Evolutionary conservation across 2,113 vertebrate species (phyloP).

Genomic region (Prunella fulvescens): DNA sequence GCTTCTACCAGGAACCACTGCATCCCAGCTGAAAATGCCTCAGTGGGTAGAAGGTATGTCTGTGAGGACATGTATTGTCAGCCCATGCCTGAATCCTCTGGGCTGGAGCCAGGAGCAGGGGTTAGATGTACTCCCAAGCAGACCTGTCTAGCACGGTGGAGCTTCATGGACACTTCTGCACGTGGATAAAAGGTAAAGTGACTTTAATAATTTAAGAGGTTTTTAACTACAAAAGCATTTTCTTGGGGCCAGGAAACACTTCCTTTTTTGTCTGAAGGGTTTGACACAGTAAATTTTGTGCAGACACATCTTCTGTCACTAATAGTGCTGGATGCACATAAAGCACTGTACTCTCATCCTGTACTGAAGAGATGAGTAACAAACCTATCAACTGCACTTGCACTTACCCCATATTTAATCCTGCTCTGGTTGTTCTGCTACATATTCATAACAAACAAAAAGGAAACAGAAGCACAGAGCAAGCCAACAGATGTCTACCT

Average conservation of each 20-base stretch:
- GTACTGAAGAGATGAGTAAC: neutral
- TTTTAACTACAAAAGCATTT: neutral
- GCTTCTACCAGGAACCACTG: neutral
- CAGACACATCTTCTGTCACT: neutral
- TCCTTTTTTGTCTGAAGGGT: neutral
- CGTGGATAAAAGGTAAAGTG: neutral
- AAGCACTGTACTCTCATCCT: neutral
- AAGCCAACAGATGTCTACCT: conserved; percentile 61
- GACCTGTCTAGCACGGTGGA: neutral
- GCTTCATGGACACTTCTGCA: neutral
- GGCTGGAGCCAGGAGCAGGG: neutral
- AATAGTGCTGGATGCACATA: neutral
- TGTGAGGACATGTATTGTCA: accelerated
- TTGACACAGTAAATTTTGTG: neutral
- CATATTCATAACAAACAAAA: conserved; percentile 1
- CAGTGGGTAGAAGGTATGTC: neutral
- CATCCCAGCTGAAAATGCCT: neutral
- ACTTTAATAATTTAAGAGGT: neutral
- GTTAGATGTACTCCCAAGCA: neutral
- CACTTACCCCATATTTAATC: neutral
- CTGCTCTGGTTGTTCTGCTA: conserved; percentile 52
- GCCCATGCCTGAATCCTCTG: neutral
- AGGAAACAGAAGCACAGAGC: conserved; percentile 58
- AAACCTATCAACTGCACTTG: neutral
- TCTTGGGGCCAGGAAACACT: neutral